Conservation (phyloP, 1,140 invertebrate species). For the Drosophila bipectinata region DNA sequence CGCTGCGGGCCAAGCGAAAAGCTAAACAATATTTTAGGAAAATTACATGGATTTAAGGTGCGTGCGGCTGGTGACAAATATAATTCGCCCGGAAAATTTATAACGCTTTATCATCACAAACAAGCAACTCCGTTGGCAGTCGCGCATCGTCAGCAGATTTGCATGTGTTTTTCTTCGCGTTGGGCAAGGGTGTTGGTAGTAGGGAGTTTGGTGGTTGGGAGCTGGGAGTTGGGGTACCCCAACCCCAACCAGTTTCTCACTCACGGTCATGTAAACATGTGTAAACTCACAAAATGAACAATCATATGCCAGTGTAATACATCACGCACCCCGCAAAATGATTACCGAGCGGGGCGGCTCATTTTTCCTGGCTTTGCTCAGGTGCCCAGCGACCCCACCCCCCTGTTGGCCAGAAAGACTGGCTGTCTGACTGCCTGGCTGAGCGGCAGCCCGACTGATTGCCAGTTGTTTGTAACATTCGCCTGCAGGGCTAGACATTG, state of each 20-base stretch:
- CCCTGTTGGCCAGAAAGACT: background rate
- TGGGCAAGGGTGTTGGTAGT: background rate
- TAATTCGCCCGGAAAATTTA: conserved; percentile 66
- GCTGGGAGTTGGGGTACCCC: background rate
- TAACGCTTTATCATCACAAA: conserved; percentile 74
- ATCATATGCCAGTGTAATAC: conserved; percentile 76
- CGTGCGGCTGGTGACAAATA: conserved; percentile 54
- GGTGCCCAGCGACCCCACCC: conserved; percentile 6
- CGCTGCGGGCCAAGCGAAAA: conserved; percentile 36
- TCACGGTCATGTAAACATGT: conserved; percentile 69
- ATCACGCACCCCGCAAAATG: conserved; percentile 67
- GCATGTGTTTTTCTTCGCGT: conserved; percentile 24
- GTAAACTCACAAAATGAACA: conserved; percentile 79
- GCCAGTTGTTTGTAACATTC: conserved; percentile 46
- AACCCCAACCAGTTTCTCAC: background rate
- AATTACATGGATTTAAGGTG: conserved; percentile 76
- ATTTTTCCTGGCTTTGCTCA: conserved; percentile 44
- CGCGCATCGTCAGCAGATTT: conserved; percentile 48
- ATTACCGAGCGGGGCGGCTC: conserved; percentile 56
- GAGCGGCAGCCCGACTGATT: conserved; percentile 41
- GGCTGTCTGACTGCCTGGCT: conserved; percentile 29
- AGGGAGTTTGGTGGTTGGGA: background rate
- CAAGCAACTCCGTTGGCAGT: conserved; percentile 29
- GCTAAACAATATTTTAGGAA: conserved; percentile 75
- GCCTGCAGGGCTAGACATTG: conserved; percentile 39